Evolutionary conservation across 92 coral and sea anemone species (phyloP), one percentile per base, ranked within the genome.

Genomic region (Porites rus): DNA sequence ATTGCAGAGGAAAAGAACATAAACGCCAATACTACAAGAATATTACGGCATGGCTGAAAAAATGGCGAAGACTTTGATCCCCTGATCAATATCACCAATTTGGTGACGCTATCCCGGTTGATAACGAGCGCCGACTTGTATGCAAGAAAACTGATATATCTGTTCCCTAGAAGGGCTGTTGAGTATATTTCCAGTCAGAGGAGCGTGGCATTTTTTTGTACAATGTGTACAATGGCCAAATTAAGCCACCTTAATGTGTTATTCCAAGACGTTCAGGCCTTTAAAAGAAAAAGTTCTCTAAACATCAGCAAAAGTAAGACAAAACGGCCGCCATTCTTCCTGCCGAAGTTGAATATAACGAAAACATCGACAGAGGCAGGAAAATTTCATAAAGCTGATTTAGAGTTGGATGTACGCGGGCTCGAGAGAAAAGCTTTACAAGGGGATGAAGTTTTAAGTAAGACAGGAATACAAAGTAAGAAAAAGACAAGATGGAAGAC

Each of bases 371-470:
- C 60, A 8, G 28, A 20, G 61, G 74, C n/a, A 10, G 87, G 31
- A 3, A 51, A 73, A 21, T 43, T 38, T 38, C 46, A 63, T 9
- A 25, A 14, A 24, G 18, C 80, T 14, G 62, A 22, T 64, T 61
- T 73, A 7, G 87, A 62, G 72, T 64, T 83, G 19, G 63, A 83
- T 64, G 80, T 83, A 1, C 80, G 80, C 28, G 80, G 87, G 1
- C 10, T 72, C 7, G 80, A 80, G 10, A 13, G 22, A 6, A 74
- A 73, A 18, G 18, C 78, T n/a, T 53, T 10, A 52, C 9, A 67
- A 46, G 72, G 64, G 16, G 51, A 22, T 62, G 65, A 22, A 20
- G 51, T 21, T 16, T 52, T 64, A 12, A 18, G 0, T 10, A 74
- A 46, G 51, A 17, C 12, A 10, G 17, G 51, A 24, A 83, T 63